Percentiles rank a stretch among this genome's conserved stretches.
Conservation (phyloP, 2,113 vertebrate genomes). For the Melanostigma gelatinosum region DNA sequence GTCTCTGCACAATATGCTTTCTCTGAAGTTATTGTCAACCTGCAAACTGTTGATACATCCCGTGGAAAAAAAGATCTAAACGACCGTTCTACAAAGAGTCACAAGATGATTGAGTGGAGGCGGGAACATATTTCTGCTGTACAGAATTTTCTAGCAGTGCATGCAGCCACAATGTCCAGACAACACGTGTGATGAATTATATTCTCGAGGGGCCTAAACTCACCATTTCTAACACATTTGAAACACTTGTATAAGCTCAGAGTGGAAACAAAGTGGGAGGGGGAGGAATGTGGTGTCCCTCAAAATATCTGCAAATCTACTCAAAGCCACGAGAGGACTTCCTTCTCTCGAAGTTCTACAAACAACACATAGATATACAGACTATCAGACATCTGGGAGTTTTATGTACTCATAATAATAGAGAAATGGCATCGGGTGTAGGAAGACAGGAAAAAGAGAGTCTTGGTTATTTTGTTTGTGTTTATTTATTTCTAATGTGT, state of each 20-base stretch:
- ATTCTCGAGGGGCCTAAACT: not conserved
- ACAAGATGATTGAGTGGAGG: not conserved
- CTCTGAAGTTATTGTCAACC: not conserved
- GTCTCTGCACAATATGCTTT: not conserved
- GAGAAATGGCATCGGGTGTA: not conserved
- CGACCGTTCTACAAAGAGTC: not conserved
- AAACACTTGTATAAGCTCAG: not conserved
- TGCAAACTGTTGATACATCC: not conserved
- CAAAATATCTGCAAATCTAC: not conserved
- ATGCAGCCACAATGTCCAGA: not conserved
- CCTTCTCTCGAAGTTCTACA: not conserved
- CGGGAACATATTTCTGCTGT: not conserved
- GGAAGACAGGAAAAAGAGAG: slow-evolving; percentile 26
- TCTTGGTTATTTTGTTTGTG: slow-evolving; percentile 55
- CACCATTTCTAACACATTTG: not conserved
- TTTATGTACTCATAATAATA: not conserved
- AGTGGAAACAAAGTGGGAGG: not conserved
- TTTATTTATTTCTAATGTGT: slow-evolving; percentile 85
- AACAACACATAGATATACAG: not conserved
- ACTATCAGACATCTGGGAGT: not conserved
- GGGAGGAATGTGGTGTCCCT: not conserved
- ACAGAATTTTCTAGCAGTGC: not conserved
- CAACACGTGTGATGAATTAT: not conserved
- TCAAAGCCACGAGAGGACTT: slow-evolving; percentile 35
- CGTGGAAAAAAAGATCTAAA: too few species aligned